Evolutionary conservation across 2,888 invertebrate genomes (phyloP).

Genomic region (Trissoscelio sp.): DNA sequence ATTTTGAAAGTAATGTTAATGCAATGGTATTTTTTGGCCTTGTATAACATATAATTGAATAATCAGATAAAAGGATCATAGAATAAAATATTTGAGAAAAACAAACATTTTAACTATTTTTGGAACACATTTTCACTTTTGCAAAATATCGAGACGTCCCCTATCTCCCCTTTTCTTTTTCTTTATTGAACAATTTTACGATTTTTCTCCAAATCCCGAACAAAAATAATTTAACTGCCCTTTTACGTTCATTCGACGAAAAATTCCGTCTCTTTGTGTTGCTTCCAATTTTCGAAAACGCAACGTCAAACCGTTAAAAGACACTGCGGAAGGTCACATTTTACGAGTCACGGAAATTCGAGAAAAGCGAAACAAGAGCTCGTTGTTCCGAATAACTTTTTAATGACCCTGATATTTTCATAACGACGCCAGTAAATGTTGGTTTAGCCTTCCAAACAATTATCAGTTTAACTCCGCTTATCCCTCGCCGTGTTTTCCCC

Average conservation of each 20-base stretch:
- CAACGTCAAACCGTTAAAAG: not conserved
- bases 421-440: constrained; percentile 10
- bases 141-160: no score
- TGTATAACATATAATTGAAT: no score
- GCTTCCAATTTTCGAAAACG: not conserved
- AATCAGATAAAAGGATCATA: no score
- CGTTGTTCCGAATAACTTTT: constrained; percentile 12
- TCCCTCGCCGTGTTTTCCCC: not conserved
- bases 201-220: not conserved
- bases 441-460: constrained; percentile 23
- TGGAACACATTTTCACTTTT: no score
- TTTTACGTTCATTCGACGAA: constrained; percentile 28
- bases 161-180: no score
- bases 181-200: constrained; percentile 19
- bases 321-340: constrained; percentile 11
- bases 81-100: no score
- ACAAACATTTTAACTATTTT: no score
- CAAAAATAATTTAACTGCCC: constrained; percentile 3
- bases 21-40: no score
- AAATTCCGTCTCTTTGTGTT: not conserved
- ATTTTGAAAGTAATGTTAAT: no score
- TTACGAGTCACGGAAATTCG: constrained; percentile 26
- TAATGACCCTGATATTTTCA: constrained; percentile 32
- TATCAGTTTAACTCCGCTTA: constrained; percentile 38
- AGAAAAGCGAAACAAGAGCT: constrained; percentile 1